Base-by-base conservation (phyloP, 2,113 vertebrate species). In the Triplophysa rosa region DNA sequence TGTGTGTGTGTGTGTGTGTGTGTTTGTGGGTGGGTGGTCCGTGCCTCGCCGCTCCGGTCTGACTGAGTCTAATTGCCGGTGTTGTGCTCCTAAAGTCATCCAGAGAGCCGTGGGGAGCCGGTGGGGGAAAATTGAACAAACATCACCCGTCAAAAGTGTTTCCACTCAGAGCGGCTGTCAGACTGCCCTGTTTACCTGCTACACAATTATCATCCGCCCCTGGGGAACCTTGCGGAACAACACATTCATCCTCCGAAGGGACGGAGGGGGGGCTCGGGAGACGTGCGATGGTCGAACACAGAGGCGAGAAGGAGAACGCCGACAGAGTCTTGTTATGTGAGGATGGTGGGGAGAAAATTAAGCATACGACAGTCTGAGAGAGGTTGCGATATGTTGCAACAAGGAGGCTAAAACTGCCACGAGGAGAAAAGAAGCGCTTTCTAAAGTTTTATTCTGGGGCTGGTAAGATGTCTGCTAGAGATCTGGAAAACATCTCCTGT, bases 101-200 rank as follows among this genome's bases (percentile, higher is more conserved):
- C 79, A 7, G 67, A 73, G 84, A 86, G 80, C 80, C 37, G 26
- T 23, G 5, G 7, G 17, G 59, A 79, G 82, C 78, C 78, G 47
- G 71, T 67, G 82, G 84, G 87, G 85, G 87, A 86, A 90, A 89
- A 92, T 91, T 92, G 91, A 91, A 92, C 92, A 92, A 92, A 90
- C 89, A 86, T 88, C 87, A 86, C 80, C 87, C 84, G 88, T 91
- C 92, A 90, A 86, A 87, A 89, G 84, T 89, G 89, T 84, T 93
- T 92, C 92, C 77, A 85, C 83, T 93, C 89, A 89, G 85, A 86
- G 81, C 83, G 71, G 84, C 88, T 88, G 89, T 91, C 89, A 88
- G 88, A 84, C 77, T 84, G 86, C 83, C 86, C 89, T 89, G 89
- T 92, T 91, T 91, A 91, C 89, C 82, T 69, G 68, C 66, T 47